A percentile compares a stretch with the other conserved stretches of the same genome.
Conservation (phyloP, 2,888 invertebrate genomes). For the Syrista parreyssii region DNA sequence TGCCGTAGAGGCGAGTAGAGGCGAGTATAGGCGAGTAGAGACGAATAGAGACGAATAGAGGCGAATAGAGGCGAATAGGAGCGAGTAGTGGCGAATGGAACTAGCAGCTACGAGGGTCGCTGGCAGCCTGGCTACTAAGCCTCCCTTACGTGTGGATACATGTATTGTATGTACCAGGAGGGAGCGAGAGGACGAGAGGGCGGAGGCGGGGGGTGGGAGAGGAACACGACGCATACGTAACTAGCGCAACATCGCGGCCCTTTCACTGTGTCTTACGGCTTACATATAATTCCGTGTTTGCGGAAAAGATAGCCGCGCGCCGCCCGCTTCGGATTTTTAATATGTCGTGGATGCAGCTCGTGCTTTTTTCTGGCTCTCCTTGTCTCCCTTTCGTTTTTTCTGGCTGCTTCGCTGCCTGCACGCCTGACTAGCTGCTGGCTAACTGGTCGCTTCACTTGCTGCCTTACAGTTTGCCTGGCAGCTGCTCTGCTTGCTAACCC, state of each 20-base stretch:
- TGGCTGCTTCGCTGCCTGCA: no score
- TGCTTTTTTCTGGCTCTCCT: constrained; percentile 54
- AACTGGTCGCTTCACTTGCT: no score
- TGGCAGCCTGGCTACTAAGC: no score
- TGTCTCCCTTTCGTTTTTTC: no score
- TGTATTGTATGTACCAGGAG: not conserved
- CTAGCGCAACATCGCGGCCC: constrained; percentile 36
- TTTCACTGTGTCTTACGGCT: constrained; percentile 71
- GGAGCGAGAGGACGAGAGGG: not conserved
- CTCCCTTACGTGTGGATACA: no score
- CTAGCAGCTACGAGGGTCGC: no score
- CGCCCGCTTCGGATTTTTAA: constrained; percentile 57
- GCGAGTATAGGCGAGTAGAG: not conserved
- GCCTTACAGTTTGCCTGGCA: no score
- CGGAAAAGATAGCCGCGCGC: constrained; percentile 66
- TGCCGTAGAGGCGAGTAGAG: not conserved
- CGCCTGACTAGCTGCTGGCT: no score
- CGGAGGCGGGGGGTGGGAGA: constrained; percentile 3
- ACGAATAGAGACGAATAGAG: not conserved
- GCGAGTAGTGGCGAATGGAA: no score
- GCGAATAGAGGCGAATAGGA: not conserved
- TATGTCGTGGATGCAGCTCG: constrained; percentile 62
- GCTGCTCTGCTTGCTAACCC: no score
- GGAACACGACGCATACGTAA: constrained; percentile 16
- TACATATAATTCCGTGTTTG: constrained; percentile 75